phyloP scores from a whole-genome alignment of 1,140 invertebrate genomes.

The Drosophila carrolli region DNA sequence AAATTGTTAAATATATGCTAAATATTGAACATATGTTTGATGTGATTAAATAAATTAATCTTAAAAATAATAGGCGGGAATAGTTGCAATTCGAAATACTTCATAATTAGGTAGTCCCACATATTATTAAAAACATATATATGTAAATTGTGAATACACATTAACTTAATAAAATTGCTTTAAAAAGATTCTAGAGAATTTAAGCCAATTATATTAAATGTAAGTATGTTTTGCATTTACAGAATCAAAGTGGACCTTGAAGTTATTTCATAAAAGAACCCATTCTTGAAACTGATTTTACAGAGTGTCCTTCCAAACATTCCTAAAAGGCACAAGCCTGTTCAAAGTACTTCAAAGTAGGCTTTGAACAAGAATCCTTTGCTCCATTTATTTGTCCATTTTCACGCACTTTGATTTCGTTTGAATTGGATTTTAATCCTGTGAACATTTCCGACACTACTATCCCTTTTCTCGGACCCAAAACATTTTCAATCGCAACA shows the following conservation, averaged over 20 bases:
- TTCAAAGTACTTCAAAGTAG: slow-evolving; percentile 39
- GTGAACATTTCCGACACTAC: slow-evolving; percentile 16
- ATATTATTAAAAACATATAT: no score
- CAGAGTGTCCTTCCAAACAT: slow-evolving; percentile 25
- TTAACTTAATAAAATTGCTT: no score
- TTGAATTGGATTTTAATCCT: slow-evolving; percentile 46
- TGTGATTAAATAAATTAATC: no score
- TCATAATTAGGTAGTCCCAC: no score
- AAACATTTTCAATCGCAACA: slow-evolving; percentile 22
- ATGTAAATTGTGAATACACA: no score
- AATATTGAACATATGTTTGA: no score
- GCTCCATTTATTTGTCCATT: slow-evolving; percentile 45
- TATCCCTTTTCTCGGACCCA: slow-evolving; percentile 11
- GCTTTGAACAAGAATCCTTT: slow-evolving; percentile 20
- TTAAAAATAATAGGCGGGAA: no score
- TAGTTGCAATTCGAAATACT: no score
- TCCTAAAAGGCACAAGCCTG: slow-evolving; percentile 12
- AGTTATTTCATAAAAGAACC: slow-evolving; percentile 2
- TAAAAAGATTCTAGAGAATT: no score
- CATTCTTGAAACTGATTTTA: slow-evolving; percentile 30
- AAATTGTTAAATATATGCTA: no score
- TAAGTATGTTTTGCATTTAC: slow-evolving; percentile 3
- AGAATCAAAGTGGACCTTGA: slow-evolving; percentile 2
- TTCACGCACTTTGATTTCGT: slow-evolving; percentile 36
- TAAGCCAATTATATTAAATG: not conserved